Evolutionary conservation across 2,888 invertebrate species (phyloP).

Genomic region (Apamea anceps): DNA sequence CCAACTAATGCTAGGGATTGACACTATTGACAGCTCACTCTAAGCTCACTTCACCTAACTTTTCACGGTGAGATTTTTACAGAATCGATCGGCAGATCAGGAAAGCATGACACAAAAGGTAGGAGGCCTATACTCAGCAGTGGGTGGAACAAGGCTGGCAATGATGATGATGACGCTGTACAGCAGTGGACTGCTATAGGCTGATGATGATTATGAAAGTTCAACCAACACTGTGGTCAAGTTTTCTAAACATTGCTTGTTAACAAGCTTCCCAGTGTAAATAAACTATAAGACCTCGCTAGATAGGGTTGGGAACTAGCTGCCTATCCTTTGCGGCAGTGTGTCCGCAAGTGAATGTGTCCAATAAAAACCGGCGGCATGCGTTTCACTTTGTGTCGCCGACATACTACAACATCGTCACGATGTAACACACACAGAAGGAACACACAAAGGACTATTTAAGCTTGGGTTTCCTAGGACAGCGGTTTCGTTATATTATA

Average conservation of each 20-base stretch:
- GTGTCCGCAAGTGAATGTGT: slow-evolving; percentile 17
- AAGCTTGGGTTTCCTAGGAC: too few species aligned
- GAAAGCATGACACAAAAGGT: too few species aligned
- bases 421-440: not conserved
- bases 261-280: not conserved
- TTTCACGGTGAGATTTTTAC: too few species aligned
- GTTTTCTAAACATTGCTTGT: not conserved
- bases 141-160: too few species aligned
- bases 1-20: too few species aligned
- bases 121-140: not conserved
- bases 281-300: not conserved
- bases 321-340: not conserved
- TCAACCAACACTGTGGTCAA: not conserved
- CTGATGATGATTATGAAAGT: not conserved
- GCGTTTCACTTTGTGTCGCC: slow-evolving; percentile 41
- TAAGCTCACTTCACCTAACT: too few species aligned
- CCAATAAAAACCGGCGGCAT: slow-evolving; percentile 23
- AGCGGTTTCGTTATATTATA: too few species aligned
- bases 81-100: too few species aligned
- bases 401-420: not conserved
- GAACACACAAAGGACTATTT: not conserved
- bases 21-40: too few species aligned
- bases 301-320: too few species aligned
- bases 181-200: too few species aligned
- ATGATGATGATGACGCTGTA: too few species aligned